These are phyloP conservation scores for Ctenicera cuprea DNA, from an alignment of 2,888 invertebrate species.

Conservation along the genomic window DNA sequence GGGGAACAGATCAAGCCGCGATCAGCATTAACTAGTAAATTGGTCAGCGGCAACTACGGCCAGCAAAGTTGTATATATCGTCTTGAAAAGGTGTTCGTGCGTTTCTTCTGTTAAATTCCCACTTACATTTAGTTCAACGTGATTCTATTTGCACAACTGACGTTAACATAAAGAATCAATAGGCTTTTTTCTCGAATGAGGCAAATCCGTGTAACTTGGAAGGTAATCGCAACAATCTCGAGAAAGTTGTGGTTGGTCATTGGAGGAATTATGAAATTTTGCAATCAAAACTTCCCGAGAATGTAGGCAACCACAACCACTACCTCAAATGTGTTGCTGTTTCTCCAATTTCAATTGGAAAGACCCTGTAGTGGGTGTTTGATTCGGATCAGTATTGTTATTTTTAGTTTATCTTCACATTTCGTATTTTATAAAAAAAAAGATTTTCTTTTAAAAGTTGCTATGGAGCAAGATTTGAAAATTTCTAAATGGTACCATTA, in stretches of 20 bases:
- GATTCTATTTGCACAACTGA: slow-evolving; percentile 34
- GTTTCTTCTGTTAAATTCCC: slow-evolving; percentile 43
- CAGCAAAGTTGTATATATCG: slow-evolving; percentile 37
- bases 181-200: slow-evolving; percentile 29
- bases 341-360: too few species aligned
- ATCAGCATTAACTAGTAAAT: slow-evolving; percentile 52
- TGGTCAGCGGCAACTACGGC: slow-evolving; percentile 44
- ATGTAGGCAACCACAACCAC: slow-evolving; percentile 9
- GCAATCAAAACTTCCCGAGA: not conserved
- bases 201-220: slow-evolving; percentile 25
- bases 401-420: too few species aligned
- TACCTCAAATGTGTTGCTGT: not conserved
- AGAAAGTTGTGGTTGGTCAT: slow-evolving; percentile 27
- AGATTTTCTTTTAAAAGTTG: too few species aligned
- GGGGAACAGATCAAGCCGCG: slow-evolving; percentile 56
- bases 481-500: too few species aligned
- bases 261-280: slow-evolving; percentile 17
- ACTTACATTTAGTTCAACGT: slow-evolving; percentile 21
- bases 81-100: slow-evolving; percentile 47
- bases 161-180: slow-evolving; percentile 24
- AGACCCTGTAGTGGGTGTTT: too few species aligned
- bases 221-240: slow-evolving; percentile 31
- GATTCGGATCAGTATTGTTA: too few species aligned
- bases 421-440: too few species aligned
- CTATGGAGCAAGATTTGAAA: too few species aligned